A percentile compares a stretch with the other conserved stretches of the same genome.
Conservation (phyloP, 2,113 vertebrate species). For the Haliaeetus leucogaster region DNA sequence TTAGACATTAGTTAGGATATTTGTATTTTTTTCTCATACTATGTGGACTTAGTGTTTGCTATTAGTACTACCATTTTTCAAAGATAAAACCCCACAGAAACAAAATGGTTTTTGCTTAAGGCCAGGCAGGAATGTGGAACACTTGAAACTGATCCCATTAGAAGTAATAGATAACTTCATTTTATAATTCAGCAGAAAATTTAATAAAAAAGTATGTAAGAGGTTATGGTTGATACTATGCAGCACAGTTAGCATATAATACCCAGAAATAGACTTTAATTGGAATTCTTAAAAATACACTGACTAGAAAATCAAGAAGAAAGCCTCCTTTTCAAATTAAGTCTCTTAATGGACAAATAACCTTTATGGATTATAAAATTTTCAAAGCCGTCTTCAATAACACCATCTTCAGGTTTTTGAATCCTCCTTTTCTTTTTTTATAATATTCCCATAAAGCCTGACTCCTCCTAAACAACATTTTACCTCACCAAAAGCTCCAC, state of each 20-base stretch:
- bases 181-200: background rate
- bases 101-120: background rate
- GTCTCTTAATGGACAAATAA: background rate
- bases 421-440: background rate
- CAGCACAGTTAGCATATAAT: background rate
- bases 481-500: background rate
- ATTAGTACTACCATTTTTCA: background rate
- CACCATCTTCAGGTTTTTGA: background rate
- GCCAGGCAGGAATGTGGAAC: background rate
- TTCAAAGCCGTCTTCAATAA: background rate
- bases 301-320: background rate
- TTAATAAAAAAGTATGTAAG: background rate
- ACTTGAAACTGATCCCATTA: background rate
- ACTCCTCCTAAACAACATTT: background rate
- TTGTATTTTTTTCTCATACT: background rate
- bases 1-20: background rate
- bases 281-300: background rate
- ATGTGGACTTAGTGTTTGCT: background rate
- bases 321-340: background rate
- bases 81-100: background rate
- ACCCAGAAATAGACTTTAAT: background rate
- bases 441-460: background rate
- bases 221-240: rapidly evolving
- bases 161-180: background rate
- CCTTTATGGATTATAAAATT: background rate